phyloP scores from a whole-genome alignment of 1,140 invertebrate species.

The Lasioglossum albipes region DNA sequence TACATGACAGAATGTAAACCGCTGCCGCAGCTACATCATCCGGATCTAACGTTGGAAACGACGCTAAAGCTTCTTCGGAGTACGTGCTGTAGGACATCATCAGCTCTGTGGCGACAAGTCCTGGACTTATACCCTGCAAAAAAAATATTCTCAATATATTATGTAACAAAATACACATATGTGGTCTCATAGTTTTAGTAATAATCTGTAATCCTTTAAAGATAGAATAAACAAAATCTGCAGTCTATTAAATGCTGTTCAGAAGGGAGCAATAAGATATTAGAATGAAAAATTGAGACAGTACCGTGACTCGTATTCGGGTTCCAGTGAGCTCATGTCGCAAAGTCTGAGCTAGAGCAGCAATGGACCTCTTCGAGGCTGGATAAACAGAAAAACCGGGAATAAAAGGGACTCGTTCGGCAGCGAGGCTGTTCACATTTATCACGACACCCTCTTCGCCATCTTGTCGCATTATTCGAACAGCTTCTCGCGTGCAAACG shows the following conservation, averaged over 20 bases:
- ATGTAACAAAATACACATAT: too few relatives aligned
- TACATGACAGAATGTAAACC: slow-evolving; percentile 78
- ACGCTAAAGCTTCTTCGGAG: slow-evolving; percentile 66
- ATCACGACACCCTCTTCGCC: slow-evolving; percentile 57
- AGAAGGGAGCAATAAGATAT: too few relatives aligned
- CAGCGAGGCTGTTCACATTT: slow-evolving; percentile 76
- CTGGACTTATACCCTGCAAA: slow-evolving; percentile 75
- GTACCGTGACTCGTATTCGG: slow-evolving; percentile 71
- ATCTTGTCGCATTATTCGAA: slow-evolving; percentile 79
- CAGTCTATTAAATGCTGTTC: too few relatives aligned
- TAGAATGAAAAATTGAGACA: not conserved
- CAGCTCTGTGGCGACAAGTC: slow-evolving; percentile 73
- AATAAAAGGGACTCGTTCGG: slow-evolving; percentile 78
- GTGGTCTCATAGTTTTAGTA: too few relatives aligned
- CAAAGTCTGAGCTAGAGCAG: slow-evolving; percentile 81
- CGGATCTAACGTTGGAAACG: slow-evolving; percentile 76
- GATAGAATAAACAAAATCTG: too few relatives aligned
- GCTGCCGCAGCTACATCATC: slow-evolving; percentile 81
- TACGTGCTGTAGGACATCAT: slow-evolving; percentile 65
- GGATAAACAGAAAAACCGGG: slow-evolving; percentile 81
- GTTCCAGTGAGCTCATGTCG: slow-evolving; percentile 81
- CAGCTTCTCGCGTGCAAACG: slow-evolving; percentile 80
- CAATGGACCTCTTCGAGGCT: slow-evolving; percentile 82
- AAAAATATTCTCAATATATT: too few relatives aligned
- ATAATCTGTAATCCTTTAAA: too few relatives aligned